These are phyloP conservation scores for Gymnarchus niloticus DNA, from an alignment of 2,113 vertebrate species.

Conservation along the genomic window DNA sequence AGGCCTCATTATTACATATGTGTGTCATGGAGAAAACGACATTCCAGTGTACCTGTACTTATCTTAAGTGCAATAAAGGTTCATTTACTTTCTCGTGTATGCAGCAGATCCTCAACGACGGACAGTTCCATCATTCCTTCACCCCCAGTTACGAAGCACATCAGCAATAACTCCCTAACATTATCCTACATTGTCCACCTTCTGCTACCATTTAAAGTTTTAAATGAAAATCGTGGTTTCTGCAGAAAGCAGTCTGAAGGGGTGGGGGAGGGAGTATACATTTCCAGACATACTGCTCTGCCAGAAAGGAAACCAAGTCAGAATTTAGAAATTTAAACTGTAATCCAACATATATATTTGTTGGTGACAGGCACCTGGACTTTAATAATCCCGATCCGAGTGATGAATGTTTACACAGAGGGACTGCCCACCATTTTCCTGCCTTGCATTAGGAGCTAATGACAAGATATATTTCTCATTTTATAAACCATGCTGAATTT, in stretches of 20 bases:
- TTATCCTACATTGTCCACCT: constrained; percentile 52
- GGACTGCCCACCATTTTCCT: constrained; percentile 8
- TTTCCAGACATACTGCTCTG: constrained; percentile 51
- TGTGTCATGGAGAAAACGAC: too few relatives aligned
- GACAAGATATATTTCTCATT: constrained; percentile 26
- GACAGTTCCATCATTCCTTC: too few relatives aligned
- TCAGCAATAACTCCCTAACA: constrained; percentile 60
- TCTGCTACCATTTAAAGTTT: constrained; percentile 48
- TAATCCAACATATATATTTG: constrained; percentile 35
- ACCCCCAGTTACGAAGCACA: too few relatives aligned
- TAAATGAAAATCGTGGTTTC: constrained; percentile 34
- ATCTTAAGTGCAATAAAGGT: too few relatives aligned
- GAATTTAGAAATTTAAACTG: constrained; percentile 33
- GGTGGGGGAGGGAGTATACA: constrained; percentile 23
- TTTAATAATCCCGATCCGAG: constrained; percentile 37
- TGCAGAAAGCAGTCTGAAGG: neutral
- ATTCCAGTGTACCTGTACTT: too few relatives aligned
- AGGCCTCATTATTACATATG: too few relatives aligned
- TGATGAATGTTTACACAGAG: constrained; percentile 29
- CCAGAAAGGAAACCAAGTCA: constrained; percentile 45
- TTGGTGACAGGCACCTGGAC: constrained; percentile 33
- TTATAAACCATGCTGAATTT: constrained; percentile 13
- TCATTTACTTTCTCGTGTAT: too few relatives aligned
- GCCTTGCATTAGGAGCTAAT: constrained; percentile 21
- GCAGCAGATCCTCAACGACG: too few relatives aligned